Evolutionary conservation across 2,888 invertebrate species (phyloP), one percentile per base, ranked within the genome.

Genomic region (Tubiluchus corallicola): DNA sequence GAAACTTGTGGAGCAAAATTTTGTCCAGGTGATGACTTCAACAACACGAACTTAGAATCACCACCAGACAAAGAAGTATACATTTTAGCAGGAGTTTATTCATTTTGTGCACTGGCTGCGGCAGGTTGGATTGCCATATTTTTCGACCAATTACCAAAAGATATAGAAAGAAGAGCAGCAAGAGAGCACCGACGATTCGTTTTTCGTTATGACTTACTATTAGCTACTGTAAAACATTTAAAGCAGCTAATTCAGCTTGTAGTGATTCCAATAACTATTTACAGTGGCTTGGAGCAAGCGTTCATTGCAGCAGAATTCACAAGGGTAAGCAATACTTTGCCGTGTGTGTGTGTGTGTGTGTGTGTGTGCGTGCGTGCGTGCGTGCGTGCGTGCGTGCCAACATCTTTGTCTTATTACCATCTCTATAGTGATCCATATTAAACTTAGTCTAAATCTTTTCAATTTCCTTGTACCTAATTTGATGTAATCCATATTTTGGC

Each of bases 261-360:
- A 3, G 74, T 96, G 21, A 85, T 94, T 50, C 92, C 92, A 1
- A 77, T 96, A 49, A 96, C 94, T 1, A 70, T 96, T 42, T 96
- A 87, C 77, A 88, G 90, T 55, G 94, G 94, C 46, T 81, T 96
- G 75, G 92, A 94, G 61, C 94, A 94, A 62, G 94, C 90, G 0
- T 94, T 90, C 67, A 82, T 90, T 53, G 82, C 84, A 16, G 90
- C 88, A 2, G 66, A 69, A 41, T 71, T 61, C 52, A 70, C 69
- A 1, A 63, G 64, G 54, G 69, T 69, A 51, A n/a, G n/a, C n/a
- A n/a, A n/a, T n/a, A n/a, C n/a, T n/a, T n/a, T n/a, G n/a, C n/a
- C n/a, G n/a, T n/a, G n/a, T n/a, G n/a, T n/a, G n/a, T n/a, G n/a
- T n/a, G n/a, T n/a, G n/a, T n/a, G n/a, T n/a, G n/a, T n/a, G n/a